Evolutionary conservation across 2,113 vertebrate species (phyloP).

Genomic region (Cyanoramphus novaezelandiae): DNA sequence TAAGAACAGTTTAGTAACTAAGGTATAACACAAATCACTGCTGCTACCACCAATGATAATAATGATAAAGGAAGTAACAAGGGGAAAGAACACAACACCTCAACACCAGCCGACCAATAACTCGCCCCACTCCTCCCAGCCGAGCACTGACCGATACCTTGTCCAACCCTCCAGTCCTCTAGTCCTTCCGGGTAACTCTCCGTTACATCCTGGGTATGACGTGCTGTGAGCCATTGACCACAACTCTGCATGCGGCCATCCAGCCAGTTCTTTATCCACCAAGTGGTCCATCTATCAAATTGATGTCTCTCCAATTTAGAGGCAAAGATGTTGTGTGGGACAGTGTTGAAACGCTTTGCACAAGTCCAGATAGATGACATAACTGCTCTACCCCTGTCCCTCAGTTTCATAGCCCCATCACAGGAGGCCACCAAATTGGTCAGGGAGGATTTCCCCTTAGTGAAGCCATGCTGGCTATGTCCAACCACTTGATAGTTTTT

Average conservation of each 20-base stretch:
- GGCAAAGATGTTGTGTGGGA: neutral
- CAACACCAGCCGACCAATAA: no score
- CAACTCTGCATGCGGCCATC: fast-evolving
- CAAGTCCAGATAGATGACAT: neutral
- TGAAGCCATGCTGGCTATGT: neutral
- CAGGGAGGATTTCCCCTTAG: neutral
- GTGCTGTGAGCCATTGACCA: neutral
- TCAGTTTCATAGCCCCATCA: neutral
- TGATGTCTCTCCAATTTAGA: neutral
- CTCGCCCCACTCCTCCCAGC: no score
- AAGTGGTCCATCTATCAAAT: neutral
- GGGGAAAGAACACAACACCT: no score
- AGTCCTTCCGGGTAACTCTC: no score
- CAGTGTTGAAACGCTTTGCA: neutral
- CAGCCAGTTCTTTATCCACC: neutral
- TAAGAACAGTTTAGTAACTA: no score
- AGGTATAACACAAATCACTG: no score
- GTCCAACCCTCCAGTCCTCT: no score
- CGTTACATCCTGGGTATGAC: no score
- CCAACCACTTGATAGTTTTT: neutral
- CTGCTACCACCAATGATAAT: no score
- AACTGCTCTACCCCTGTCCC: neutral
- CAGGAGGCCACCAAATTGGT: neutral
- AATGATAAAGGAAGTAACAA: no score
- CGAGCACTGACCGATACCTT: no score